Evolutionary conservation across 2,888 invertebrate species (phyloP).

Genomic region (Psylliodes chrysocephalus): DNA sequence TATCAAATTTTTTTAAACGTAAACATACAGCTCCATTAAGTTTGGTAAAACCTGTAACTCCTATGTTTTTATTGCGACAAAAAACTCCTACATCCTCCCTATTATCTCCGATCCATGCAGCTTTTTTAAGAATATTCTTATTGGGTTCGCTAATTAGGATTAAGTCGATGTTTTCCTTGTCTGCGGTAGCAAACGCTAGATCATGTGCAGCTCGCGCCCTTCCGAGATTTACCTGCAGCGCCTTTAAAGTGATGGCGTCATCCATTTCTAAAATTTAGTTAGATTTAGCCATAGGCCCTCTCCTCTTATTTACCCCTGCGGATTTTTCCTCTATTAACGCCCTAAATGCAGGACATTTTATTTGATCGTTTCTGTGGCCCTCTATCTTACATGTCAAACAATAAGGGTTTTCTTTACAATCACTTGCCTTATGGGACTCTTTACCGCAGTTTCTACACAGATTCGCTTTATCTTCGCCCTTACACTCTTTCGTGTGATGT

Average conservation of each 20-base stretch:
- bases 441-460: slow-evolving; percentile 20
- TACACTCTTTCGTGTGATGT: slow-evolving; percentile 21
- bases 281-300: background rate
- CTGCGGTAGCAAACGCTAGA: slow-evolving; percentile 14
- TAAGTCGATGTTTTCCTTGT: slow-evolving; percentile 19
- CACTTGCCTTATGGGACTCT: slow-evolving; percentile 18
- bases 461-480: slow-evolving; percentile 18
- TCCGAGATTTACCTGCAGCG: slow-evolving; percentile 15
- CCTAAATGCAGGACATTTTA: slow-evolving; percentile 19
- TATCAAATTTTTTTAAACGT: too few relatives aligned
- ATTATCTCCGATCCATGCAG: slow-evolving; percentile 18
- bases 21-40: too few relatives aligned
- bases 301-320: background rate
- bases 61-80: slow-evolving; percentile 19
- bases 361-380: slow-evolving; percentile 25
- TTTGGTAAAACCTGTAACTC: too few relatives aligned
- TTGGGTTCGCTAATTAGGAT: slow-evolving; percentile 33
- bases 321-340: slow-evolving; percentile 2
- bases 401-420: slow-evolving; percentile 12
- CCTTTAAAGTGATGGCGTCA: background rate
- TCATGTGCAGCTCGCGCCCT: slow-evolving; percentile 30
- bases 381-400: slow-evolving; percentile 4
- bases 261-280: background rate
- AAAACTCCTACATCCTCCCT: slow-evolving; percentile 22
- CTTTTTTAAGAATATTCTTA: background rate